Conservation (phyloP, 2,888 invertebrate genomes). For the Macrophya alboannulata region DNA sequence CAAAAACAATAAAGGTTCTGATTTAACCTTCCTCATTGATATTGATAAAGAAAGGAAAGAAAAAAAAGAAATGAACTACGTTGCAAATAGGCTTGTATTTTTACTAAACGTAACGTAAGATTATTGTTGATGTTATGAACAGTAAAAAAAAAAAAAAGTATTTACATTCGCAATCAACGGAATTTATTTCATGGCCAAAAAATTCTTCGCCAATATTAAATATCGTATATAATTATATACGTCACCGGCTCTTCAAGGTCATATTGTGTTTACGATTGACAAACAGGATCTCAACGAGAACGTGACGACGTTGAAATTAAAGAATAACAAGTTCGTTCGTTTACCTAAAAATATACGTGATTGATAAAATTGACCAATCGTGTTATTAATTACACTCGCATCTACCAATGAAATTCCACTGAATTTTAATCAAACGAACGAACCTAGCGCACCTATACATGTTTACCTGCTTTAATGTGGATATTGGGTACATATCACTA, state of each 20-base stretch:
- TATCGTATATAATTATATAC: conserved; percentile 3
- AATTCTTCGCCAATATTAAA: conserved; percentile 26
- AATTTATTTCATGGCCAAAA: conserved; percentile 47
- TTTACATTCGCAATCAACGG: conserved; percentile 45
- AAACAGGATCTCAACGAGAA: conserved; percentile 26
- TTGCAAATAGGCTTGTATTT: conserved; percentile 51
- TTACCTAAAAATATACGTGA: not conserved
- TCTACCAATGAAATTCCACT: not conserved
- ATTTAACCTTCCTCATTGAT: conserved; percentile 71
- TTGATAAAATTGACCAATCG: not conserved
- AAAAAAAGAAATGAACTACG: conserved; percentile 24
- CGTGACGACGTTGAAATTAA: conserved; percentile 31
- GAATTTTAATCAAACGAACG: not conserved
- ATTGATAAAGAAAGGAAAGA: conserved; percentile 55
- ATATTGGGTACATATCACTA: not conserved
- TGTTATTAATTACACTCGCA: not conserved
- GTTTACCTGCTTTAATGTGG: not conserved
- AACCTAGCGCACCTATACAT: not conserved
- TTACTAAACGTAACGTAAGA: conserved; percentile 52
- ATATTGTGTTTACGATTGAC: conserved; percentile 38
- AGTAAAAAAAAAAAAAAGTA: conserved; percentile 26
- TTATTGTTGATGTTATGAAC: conserved; percentile 54
- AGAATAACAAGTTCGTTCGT: conserved; percentile 17
- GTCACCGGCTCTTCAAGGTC: conserved; percentile 39
- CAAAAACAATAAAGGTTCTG: conserved; percentile 73